Base-by-base conservation (phyloP, 2,113 vertebrate species). In the Oreochromis aureus region DNA sequence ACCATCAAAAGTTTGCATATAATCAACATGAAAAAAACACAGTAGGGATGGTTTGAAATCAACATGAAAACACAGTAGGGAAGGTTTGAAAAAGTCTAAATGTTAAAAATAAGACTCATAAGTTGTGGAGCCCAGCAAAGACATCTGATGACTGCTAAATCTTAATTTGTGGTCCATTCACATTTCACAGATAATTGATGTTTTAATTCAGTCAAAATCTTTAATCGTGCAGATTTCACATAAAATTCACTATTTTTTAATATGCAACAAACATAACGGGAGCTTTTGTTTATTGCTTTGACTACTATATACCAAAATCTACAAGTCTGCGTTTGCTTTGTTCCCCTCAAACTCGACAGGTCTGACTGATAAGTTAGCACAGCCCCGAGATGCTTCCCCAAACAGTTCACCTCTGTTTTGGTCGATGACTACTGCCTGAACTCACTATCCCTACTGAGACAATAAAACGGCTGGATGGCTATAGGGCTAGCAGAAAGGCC, bases 381-480 rank as follows among this genome's bases (percentile, higher is more conserved):
- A 90, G 91, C 83, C 89, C 79, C 85, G 32, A 24, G 39, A 88
- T 13, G 66, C 88, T 85, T 92, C 79, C 81, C 63, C 78, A 89
- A 95, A 94, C 90, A 93, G 91, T 93, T 95, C 93, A 91, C 94
- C 95, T 93, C 95, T 93, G 91, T 93, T 85, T 92, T 73, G 55
- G 69, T 54, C 86, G 85, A 89, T 94, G 95, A 95, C 96, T 96
- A 94, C 90, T 90, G 93, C 89, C 94, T 96, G 96, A 97, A 96
- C 96, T 89, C 94, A 92, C 85, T 91, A 83, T 93, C 95, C 96
- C 96, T 93, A 93, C 88, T 89, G 96, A 95, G 96, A 95, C 96
- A 96, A 95, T 96, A 96, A 96, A 97, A 96, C 86, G 94, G 95
- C 95, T 96, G 95, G 94, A 93, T 95, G 95, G 96, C 93, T 94